Evolutionary conservation across 2,888 invertebrate species (phyloP).

Genomic region (Sisyra nigra): DNA sequence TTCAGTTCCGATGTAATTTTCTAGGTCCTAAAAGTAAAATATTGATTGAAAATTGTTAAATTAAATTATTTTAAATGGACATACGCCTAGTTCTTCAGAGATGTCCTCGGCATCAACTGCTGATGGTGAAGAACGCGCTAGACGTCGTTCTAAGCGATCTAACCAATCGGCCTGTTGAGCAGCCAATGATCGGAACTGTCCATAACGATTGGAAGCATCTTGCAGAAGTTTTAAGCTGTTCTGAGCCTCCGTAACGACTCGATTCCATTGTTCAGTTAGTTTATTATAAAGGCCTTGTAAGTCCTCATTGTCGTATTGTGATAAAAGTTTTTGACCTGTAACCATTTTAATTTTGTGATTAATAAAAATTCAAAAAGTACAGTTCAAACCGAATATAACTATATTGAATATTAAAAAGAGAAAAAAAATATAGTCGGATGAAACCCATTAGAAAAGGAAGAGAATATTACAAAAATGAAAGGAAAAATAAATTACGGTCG

Average conservation of each 20-base stretch:
- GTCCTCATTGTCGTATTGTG: not conserved
- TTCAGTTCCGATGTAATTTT: slow-evolving; percentile 62
- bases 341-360: not conserved
- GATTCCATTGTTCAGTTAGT: slow-evolving; percentile 3
- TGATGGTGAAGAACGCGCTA: slow-evolving; percentile 48
- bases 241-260: not conserved
- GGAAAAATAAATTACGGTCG: too few relatives aligned
- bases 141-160: slow-evolving; percentile 60
- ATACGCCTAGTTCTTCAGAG: slow-evolving; percentile 74
- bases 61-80: slow-evolving; percentile 17
- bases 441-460: too few relatives aligned
- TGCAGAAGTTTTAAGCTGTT: slow-evolving; percentile 33
- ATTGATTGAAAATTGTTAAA: not conserved
- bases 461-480: too few relatives aligned
- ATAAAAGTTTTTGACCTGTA: not conserved
- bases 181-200: slow-evolving; percentile 62
- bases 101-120: slow-evolving; percentile 85
- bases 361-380: not conserved
- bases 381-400: too few relatives aligned
- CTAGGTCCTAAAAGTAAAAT: slow-evolving; percentile 47
- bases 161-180: slow-evolving; percentile 60
- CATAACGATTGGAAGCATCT: slow-evolving; percentile 61
- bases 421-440: too few relatives aligned
- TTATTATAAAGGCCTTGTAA: not conserved
- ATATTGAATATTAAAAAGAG: too few relatives aligned